These are phyloP conservation scores for Drosophila setifemur DNA, from an alignment of 1,140 invertebrate genomes.

Conservation along the genomic window DNA sequence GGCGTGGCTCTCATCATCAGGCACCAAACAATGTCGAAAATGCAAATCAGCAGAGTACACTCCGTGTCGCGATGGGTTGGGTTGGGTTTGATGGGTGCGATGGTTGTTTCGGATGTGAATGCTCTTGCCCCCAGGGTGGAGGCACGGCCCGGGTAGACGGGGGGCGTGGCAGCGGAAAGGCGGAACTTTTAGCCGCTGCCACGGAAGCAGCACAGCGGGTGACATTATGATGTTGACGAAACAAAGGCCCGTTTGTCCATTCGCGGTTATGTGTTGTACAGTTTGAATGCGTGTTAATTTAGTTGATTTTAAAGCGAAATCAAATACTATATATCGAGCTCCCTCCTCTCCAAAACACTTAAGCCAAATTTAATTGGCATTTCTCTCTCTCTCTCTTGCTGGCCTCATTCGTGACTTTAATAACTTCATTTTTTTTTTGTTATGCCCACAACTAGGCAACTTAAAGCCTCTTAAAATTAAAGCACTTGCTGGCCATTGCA, in stretches of 20 bases:
- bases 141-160: background rate
- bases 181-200: constrained; percentile 23
- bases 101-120: background rate
- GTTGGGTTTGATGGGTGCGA: background rate
- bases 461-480: constrained; percentile 18
- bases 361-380: background rate
- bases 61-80: constrained; percentile 7
- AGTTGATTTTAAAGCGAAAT: constrained; percentile 14
- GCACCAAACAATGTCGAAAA: constrained; percentile 67
- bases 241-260: constrained; percentile 35
- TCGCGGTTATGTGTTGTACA: constrained; percentile 6
- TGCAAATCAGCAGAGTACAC: constrained; percentile 56
- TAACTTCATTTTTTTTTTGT: constrained; percentile 58
- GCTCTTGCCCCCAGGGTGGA: background rate
- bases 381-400: background rate
- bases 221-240: constrained; percentile 47
- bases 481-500: constrained; percentile 27
- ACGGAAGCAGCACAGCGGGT: constrained; percentile 35
- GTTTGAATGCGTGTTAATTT: constrained; percentile 3
- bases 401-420: constrained; percentile 49
- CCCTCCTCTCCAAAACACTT: background rate
- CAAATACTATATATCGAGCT: background rate
- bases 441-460: background rate
- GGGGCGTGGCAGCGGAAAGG: background rate
- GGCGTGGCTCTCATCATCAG: constrained; percentile 28